Evolutionary conservation across 2,113 vertebrate species (phyloP), one percentile per base, ranked within the genome.

Genomic region (Ellobius talpinus): DNA sequence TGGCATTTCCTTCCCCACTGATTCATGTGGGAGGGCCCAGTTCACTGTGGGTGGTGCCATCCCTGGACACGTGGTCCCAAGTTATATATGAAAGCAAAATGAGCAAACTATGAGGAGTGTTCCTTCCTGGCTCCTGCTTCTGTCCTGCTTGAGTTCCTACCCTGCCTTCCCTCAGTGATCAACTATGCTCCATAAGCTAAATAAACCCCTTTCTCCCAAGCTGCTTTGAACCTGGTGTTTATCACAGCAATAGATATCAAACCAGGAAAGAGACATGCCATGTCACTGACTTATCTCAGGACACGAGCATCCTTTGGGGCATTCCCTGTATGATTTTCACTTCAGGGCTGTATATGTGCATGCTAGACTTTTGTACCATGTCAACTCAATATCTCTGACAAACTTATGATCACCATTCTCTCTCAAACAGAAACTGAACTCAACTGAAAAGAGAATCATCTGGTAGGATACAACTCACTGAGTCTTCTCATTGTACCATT

Each of bases 261-360:
- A 82, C 36, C 14, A 39, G 36, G 21, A 26, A 61, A 61, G 36
- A 36, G 81, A 63, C 58, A 11, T 45, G n/a, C 24, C 58, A 31
- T 12, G 6, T n/a, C 23, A 26, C 29, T 14, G 36, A 63, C 6
- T 16, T 66, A 36, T n/a, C 36, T 65, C 0, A 0, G 0, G 24
- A 58, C 14, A 23, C 2, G 4, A 39, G 7, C 5, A n/a, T 36
- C 55, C 55, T 39, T 21, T 29, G 3, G 63, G 50, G 23, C 8
- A 17, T 19, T 58, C 19, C 58, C 58, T 58, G 58, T 58, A 45
- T 26, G 31, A 33, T 47, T 92, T 29, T 78, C 50, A 65, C 13
- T 36, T 65, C 3, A 2, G 1, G 36, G 8, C 12, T 77, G 0
- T 0, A 16, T 11, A 2, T 16, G 13, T 10, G 14, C 55, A 21